Evolutionary conservation across 2,888 invertebrate species (phyloP), one percentile per base, ranked within the genome.

Genomic region (Eristalis arbustorum): DNA sequence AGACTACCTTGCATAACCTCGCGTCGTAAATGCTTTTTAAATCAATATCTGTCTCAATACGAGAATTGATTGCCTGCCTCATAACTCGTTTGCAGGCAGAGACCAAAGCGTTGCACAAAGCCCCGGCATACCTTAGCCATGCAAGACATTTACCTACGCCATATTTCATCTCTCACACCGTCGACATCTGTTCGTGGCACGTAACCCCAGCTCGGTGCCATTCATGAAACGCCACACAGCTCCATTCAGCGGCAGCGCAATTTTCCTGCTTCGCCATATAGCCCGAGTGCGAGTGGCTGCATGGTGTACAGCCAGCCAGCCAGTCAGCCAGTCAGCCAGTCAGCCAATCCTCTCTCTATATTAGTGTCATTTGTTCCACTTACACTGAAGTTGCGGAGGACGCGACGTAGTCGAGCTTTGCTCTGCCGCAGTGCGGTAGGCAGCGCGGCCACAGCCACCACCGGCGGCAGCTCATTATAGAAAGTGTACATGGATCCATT

Each of bases 311-410:
- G 68, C 10, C 31, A 10, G 8, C 10, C 8, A 10, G 4, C 6
- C 8, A 4, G n/a, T n/a, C 31, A 31, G 31, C 31, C 31, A 8
- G 31, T 8, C 6, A 31, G 31, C 31, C 37, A 28, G 31, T 49
- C 61, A 71, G 68, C 76, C 59, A 25, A 25, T 59, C 23, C 80
- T 77, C 69, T 77, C 76, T 73, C 69, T 77, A 77, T 64, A 77
- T 77, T 77, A 68, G 80, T 81, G 73, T 73, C 81, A 85, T 81
- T 85, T 85, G 81, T 81, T 77, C 80, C 73, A 85, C 84, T 85
- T 85, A 77, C 68, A 80, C 68, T 73, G 62, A 72, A 80, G 75
- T 75, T 76, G 84, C 61, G 64, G 73, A 31, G 31, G 31, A 78
- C 78, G 66, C 11, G 31, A 78, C 78, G 66, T 14, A 73, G 34